These are phyloP conservation scores for Pseudopipra pipra DNA, from an alignment of 2,113 vertebrate genomes.

Conservation along the genomic window DNA sequence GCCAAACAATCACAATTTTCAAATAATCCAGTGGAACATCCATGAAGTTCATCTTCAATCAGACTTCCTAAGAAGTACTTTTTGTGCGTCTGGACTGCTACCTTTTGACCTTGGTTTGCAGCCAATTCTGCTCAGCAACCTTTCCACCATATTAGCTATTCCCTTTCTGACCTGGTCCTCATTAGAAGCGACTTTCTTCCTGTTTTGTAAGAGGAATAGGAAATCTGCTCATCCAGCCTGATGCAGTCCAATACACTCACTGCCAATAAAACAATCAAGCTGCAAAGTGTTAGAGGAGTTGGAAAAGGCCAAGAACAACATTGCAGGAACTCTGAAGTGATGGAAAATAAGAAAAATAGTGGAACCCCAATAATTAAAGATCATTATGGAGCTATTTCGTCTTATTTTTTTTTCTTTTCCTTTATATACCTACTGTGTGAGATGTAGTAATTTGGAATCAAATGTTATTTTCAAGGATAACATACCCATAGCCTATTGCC, in stretches of 20 bases:
- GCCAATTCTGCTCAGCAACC: neutral
- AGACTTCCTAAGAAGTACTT: conserved; percentile 51
- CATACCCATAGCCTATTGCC: neutral
- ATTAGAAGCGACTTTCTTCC: conserved; percentile 36
- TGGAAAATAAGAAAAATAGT: neutral
- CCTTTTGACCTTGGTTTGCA: conserved; percentile 40
- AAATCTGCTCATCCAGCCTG: neutral
- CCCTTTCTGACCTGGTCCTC: conserved; percentile 23
- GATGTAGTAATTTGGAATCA: neutral
- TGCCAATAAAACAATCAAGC: neutral
- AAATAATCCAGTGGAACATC: conserved; percentile 18
- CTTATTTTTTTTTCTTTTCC: neutral
- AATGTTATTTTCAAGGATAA: neutral
- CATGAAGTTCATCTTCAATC: neutral
- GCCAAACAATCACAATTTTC: neutral
- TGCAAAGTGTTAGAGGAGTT: neutral
- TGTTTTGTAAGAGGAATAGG: conserved; percentile 51
- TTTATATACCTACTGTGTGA: neutral
- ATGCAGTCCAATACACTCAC: neutral
- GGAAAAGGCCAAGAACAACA: neutral
- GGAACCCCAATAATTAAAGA: neutral
- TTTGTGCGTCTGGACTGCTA: neutral
- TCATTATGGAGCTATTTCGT: neutral
- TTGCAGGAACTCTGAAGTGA: neutral
- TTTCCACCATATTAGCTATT: conserved; percentile 37